Evolutionary conservation across 2,888 invertebrate species (phyloP), one percentile per base, ranked within the genome.

Genomic region (Dichetophora obliterata): DNA sequence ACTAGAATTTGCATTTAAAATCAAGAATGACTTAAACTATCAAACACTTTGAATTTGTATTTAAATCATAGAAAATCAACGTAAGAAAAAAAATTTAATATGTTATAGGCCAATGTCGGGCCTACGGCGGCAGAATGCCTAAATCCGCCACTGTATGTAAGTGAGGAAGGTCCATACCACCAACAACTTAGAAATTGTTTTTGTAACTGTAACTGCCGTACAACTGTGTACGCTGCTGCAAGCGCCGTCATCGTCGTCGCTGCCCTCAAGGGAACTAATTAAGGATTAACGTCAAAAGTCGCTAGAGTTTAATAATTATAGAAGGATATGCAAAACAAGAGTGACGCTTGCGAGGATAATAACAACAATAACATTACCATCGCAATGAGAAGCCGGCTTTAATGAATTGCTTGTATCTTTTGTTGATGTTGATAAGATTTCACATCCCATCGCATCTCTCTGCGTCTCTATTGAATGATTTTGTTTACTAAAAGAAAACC

Each of bases 271-370:
- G 87, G 87, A 87, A 84, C 87, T 88, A 88, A 88, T 88, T 88
- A 89, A 84, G 85, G 86, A 88, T 88, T 87, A 87, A 87, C 86
- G 86, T 85, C 84, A 86, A 81, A 85, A 87, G 83, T 85, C 63
- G 34, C 52, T 63, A 11, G 50, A 59, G 63, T 65, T 48, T 52
- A 43, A 57, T 65, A 50, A 50, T 34, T 43, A 16, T 43, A 34
- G 22, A 59, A 71, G 71, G 43, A 71, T n/a, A n/a, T 59, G 37
- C 59, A 59, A 73, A 22, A 19, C 19, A 11, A 34, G 19, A 31
- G 19, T 34, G 73, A 52, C 22, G n/a, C 8, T 48, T 50, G 31
- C 54, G n/a, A 48, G 9, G 43, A 72, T 54, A 50, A 61, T 24
- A 48, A 61, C 61, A 72, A 43, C 59, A 59, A 72, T 24, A 59